Conservation (phyloP, 2,797 vertebrate species). For the Leuciscus waleckii region DNA sequence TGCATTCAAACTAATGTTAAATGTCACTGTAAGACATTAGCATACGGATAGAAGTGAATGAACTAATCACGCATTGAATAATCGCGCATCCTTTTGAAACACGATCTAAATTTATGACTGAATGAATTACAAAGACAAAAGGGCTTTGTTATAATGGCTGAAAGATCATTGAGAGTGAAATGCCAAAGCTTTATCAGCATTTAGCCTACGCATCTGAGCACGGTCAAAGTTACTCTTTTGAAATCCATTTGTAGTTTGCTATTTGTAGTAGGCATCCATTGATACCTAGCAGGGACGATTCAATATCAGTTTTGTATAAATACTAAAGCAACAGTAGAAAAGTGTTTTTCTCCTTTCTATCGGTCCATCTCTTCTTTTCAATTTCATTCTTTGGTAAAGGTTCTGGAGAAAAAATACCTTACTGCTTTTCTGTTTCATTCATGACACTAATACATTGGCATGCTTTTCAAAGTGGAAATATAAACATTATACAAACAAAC, state of each 20-base stretch:
- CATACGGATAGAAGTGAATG: conserved; percentile 44
- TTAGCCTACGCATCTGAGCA: background rate
- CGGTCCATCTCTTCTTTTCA: background rate
- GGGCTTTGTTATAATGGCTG: conserved; percentile 33
- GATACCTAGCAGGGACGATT: conserved; percentile 23
- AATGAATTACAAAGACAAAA: conserved; percentile 50
- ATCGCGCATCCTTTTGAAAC: conserved; percentile 50
- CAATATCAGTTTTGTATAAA: conserved; percentile 7
- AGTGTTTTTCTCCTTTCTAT: background rate
- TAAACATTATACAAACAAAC: background rate
- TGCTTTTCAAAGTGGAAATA: background rate
- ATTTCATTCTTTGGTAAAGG: background rate
- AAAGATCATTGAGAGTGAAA: conserved; percentile 45
- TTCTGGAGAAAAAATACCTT: background rate
- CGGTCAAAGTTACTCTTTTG: background rate
- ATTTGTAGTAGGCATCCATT: conserved; percentile 29
- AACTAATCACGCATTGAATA: conserved; percentile 45
- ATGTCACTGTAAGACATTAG: conserved; percentile 50
- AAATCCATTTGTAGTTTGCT: conserved; percentile 11
- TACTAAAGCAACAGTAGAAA: conserved; percentile 1
- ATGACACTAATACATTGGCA: background rate
- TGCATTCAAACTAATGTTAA: conserved; percentile 46
- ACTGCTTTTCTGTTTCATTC: background rate
- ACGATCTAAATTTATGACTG: conserved; percentile 35
- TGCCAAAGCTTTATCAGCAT: conserved; percentile 47